Percentiles rank a stretch among this genome's conserved stretches.
Conservation (phyloP, 2,888 invertebrate genomes). For the Xanthia icteritia region DNA sequence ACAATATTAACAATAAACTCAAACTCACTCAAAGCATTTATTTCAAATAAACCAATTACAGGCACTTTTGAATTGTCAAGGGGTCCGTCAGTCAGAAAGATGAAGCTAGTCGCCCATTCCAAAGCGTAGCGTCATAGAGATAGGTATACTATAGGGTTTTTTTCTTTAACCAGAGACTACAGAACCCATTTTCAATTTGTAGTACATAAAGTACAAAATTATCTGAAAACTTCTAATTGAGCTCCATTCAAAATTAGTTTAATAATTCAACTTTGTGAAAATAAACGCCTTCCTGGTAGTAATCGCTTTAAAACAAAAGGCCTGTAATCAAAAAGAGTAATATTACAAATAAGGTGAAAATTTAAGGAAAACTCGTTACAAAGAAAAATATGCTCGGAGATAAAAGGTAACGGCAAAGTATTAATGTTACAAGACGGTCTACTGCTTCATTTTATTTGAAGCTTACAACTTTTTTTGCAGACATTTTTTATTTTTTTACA, state of each 20-base stretch:
- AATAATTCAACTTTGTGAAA: slow-evolving; percentile 52
- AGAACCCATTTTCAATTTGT: slow-evolving; percentile 3
- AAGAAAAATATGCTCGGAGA: slow-evolving; percentile 55
- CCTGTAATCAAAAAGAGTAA: slow-evolving; percentile 57
- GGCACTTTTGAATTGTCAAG: too few relatives aligned
- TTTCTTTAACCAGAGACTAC: neutral
- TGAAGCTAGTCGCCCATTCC: too few relatives aligned
- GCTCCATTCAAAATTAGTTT: slow-evolving; percentile 42
- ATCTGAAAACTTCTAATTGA: slow-evolving; percentile 32
- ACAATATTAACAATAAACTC: too few relatives aligned
- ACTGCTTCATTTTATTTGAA: slow-evolving; percentile 12
- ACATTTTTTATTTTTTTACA: neutral
- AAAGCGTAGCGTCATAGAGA: too few relatives aligned
- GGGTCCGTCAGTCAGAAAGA: too few relatives aligned
- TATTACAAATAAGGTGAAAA: slow-evolving; percentile 63
- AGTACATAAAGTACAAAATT: slow-evolving; percentile 18
- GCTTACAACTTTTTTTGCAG: neutral
- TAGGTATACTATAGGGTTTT: neutral
- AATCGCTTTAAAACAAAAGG: slow-evolving; percentile 46
- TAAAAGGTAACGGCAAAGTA: slow-evolving; percentile 39
- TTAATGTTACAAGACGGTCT: slow-evolving; percentile 14
- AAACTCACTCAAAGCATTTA: too few relatives aligned
- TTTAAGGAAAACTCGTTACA: slow-evolving; percentile 44
- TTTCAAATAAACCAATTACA: too few relatives aligned
- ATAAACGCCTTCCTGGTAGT: slow-evolving; percentile 43